A percentile compares a stretch with the other conserved stretches of the same genome.
Conservation (phyloP, 2,113 vertebrate genomes). For the Cyprinus carpio region DNA sequence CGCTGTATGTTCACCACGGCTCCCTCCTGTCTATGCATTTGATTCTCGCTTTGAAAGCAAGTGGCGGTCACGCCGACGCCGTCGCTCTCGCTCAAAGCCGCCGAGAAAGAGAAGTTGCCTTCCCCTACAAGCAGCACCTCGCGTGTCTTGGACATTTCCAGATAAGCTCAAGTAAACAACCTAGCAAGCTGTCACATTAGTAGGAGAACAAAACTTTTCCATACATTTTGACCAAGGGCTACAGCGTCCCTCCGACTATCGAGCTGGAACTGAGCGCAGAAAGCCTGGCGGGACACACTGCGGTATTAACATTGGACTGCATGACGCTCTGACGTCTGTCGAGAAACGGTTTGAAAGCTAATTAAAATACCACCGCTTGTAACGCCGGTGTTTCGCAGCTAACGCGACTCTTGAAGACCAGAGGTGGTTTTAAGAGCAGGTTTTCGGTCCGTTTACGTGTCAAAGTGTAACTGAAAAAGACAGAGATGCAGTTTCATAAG, state of each 20-base stretch:
- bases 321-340: not conserved
- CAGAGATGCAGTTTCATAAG: not conserved
- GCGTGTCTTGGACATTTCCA: slow-evolving; percentile 55
- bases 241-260: not conserved
- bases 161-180: not conserved
- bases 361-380: slow-evolving; percentile 10
- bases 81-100: slow-evolving; percentile 66
- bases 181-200: not conserved
- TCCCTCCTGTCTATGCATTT: slow-evolving; percentile 64
- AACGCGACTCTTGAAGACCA: not conserved
- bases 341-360: not conserved
- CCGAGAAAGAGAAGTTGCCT: slow-evolving; percentile 93
- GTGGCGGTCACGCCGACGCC: slow-evolving; percentile 77
- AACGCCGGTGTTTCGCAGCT: not conserved
- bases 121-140: slow-evolving; percentile 87
- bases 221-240: not conserved
- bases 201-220: not conserved
- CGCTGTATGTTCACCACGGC: slow-evolving; percentile 72
- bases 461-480: not conserved
- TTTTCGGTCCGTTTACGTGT: not conserved
- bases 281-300: not conserved
- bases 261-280: not conserved
- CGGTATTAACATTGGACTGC: not conserved
- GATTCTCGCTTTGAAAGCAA: slow-evolving; percentile 76
- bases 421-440: not conserved